phyloP scores from a whole-genome alignment of 2,113 vertebrate genomes.

The Eidolon helvum region DNA sequence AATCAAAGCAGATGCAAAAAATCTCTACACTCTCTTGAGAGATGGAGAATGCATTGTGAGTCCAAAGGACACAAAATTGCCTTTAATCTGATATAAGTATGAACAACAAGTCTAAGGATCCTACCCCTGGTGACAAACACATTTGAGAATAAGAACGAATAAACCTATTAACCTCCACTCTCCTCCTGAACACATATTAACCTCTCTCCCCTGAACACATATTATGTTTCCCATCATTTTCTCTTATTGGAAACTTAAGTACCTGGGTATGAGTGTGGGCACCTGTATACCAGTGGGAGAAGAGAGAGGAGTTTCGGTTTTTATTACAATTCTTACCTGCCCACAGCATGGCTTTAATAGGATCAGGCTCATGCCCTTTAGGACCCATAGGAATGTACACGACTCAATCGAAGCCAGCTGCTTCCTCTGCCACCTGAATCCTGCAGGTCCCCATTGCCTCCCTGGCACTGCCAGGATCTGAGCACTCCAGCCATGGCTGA shows the following conservation, averaged over 20 bases:
- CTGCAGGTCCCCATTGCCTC: neutral
- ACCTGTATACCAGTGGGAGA: neutral
- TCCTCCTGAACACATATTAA: too few species aligned
- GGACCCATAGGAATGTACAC: neutral
- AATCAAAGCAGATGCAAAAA: neutral
- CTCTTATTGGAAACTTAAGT: neutral
- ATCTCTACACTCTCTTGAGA: neutral
- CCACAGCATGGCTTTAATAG: neutral
- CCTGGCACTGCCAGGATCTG: too few species aligned
- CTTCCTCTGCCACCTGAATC: neutral
- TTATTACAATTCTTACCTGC: neutral
- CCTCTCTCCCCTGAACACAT: neutral
- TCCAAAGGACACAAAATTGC: neutral
- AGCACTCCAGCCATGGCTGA: neutral
- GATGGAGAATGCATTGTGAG: rapidly evolving
- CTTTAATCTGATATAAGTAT: neutral
- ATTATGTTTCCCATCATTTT: neutral
- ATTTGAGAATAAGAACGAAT: neutral
- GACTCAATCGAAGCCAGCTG: neutral
- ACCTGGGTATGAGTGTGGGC: neutral
- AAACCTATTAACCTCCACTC: neutral
- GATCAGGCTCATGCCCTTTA: neutral
- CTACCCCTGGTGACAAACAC: neutral
- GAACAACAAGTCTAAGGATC: neutral
- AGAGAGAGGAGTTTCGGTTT: neutral